phyloP scores from a whole-genome alignment of 2,797 vertebrate species.

The Mallotus villosus region DNA sequence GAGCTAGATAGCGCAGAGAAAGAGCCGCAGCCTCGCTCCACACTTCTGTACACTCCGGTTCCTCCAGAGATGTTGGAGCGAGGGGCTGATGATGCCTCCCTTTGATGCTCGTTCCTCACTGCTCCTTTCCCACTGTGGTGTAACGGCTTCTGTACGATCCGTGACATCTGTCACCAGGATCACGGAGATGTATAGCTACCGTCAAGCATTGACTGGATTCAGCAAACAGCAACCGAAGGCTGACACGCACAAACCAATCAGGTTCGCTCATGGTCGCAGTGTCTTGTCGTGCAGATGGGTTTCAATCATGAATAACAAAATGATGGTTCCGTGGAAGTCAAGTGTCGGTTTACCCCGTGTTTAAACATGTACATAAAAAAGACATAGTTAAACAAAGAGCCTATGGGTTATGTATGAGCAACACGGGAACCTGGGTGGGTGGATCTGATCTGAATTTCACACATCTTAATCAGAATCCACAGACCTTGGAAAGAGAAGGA shows the following conservation, averaged over 20 bases:
- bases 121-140: conserved; percentile 61
- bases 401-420: conserved; percentile 45
- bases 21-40: not conserved
- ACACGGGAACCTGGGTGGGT: conserved; percentile 26
- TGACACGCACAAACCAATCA: too few relatives aligned
- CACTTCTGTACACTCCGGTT: conserved; percentile 39
- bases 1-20: not conserved
- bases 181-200: conserved; percentile 35
- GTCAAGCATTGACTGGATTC: not conserved
- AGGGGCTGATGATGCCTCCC: conserved; percentile 18
- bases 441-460: conserved; percentile 41
- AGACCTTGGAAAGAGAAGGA: conserved; percentile 29
- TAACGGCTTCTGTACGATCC: conserved; percentile 64
- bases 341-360: conserved; percentile 18
- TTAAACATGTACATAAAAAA: conserved; percentile 47
- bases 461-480: conserved; percentile 28
- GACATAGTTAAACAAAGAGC: conserved; percentile 38
- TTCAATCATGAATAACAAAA: not conserved
- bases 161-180: conserved; percentile 65
- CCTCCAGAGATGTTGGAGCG: conserved; percentile 37
- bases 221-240: too few relatives aligned
- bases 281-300: conserved; percentile 46
- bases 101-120: conserved; percentile 57
- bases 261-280: not conserved
- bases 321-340: not conserved